Evolutionary conservation across 2,888 invertebrate species (phyloP).

Genomic region (Microchrysa polita): DNA sequence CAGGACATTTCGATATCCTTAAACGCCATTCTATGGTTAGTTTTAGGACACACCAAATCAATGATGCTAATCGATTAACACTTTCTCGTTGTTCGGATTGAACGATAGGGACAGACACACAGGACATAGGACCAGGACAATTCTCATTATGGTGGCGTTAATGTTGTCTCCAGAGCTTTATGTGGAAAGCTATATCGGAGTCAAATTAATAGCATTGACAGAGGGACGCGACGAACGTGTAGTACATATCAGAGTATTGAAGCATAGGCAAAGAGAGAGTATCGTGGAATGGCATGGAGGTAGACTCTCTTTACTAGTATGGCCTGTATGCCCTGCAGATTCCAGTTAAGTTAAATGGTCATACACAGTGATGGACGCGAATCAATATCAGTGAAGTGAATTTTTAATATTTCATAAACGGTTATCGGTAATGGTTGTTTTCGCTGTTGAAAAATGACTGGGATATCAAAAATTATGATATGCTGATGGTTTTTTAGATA

Average conservation of each 20-base stretch:
- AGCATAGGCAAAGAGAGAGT: no score
- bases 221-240: neutral
- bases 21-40: constrained; percentile 10
- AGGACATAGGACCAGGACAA: no score
- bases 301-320: no score
- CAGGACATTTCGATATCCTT: constrained; percentile 9
- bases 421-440: constrained; percentile 11
- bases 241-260: neutral
- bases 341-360: no score
- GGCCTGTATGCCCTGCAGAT: no score
- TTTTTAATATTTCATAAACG: constrained; percentile 3
- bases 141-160: constrained; percentile 37
- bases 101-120: constrained; percentile 34
- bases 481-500: no score
- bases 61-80: constrained; percentile 30
- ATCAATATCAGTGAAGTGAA: neutral
- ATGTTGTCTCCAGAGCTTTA: constrained; percentile 22
- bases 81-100: constrained; percentile 17
- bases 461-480: neutral
- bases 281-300: no score
- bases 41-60: constrained; percentile 25
- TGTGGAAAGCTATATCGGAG: neutral
- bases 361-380: constrained; percentile 8
- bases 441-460: neutral
- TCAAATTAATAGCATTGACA: constrained; percentile 20